Percentiles rank a stretch among this genome's conserved stretches.
Conservation (phyloP, 1,140 invertebrate genomes). For the Pseudomyrmex sp. region DNA sequence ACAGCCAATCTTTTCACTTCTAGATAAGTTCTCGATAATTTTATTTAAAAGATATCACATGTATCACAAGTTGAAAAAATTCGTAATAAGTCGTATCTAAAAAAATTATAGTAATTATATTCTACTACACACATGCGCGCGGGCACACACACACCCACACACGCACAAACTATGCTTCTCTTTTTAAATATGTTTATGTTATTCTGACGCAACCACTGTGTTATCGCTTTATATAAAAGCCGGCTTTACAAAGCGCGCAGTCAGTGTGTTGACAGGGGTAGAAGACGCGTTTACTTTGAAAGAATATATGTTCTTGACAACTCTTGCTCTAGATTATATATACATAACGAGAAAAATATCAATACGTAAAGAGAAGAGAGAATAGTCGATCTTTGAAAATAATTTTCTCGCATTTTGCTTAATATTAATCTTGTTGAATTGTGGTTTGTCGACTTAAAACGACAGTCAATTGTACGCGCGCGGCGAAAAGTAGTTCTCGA, state of each 20-base stretch:
- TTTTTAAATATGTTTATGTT: constrained; percentile 74
- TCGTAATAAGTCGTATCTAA: too few species aligned
- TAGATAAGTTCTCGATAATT: too few species aligned
- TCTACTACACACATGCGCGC: too few species aligned
- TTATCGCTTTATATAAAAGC: constrained; percentile 83
- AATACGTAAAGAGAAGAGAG: not conserved
- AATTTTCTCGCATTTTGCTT: not conserved
- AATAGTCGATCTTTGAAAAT: not conserved
- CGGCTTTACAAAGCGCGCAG: constrained; percentile 64
- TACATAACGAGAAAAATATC: not conserved
- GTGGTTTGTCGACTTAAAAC: not conserved
- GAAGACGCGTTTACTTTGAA: constrained; percentile 35
- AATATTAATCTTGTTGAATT: not conserved
- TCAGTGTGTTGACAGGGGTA: constrained; percentile 75
- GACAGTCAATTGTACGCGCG: not conserved
- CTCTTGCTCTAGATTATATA: not conserved
- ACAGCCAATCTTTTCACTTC: too few species aligned
- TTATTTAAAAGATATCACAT: too few species aligned
- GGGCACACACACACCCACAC: not conserved
- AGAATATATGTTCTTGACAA: constrained; percentile 6
- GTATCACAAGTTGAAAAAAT: too few species aligned
- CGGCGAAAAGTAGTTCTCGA: not conserved
- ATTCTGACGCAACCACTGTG: constrained; percentile 83
- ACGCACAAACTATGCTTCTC: not conserved
- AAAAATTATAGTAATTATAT: too few species aligned